Base-by-base conservation (phyloP, 2,113 vertebrate species). In the Silurus glanis region DNA sequence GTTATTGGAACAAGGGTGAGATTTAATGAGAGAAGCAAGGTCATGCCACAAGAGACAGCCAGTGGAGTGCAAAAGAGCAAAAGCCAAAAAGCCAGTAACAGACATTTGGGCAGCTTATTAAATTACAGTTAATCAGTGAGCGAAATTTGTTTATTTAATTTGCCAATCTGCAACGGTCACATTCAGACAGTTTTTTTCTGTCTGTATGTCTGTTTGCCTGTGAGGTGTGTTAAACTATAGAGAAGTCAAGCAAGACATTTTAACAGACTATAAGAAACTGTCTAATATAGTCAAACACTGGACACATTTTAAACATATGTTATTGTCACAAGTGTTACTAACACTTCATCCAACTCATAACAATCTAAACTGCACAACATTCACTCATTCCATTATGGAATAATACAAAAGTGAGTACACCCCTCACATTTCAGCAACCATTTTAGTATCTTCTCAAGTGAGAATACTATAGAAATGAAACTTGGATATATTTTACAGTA, bases 11-110 rank as follows among this genome's bases (percentile, higher is more conserved):
- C 89, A 83, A 89, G 81, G 89, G 89, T 85, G 84, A 89, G 82
- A 88, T 93, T 80, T 92, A 94, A 93, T 92, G 85, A 92, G 89
- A 87, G 91, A 93, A 94, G 91, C 92, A 91, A 88, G 88, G 76
- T 92, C 90, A 91, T 91, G 75, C 82, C 78, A 88, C 64, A 69
- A 25, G 56, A 49, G 56, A 61, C 55, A 58, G 37, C 51, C 17
- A 84, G 47, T 37, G 53, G 23, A 83, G 19, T 21, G 19, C 80
- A 82, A 55, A 53, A 71, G 49, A 55, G 49, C 49, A 53, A 56
- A 61, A 45, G 28, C 28, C 56, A 62, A 59, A 80, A 79, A 37
- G 25, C 45, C 55, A 80, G 25, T 10, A 56, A 28, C 74, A 55
- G 74, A n/a, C 23, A 28, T 55, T 78, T 6, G 21, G 74, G 13